Evolutionary conservation across 2,797 vertebrate genomes (phyloP).

Genomic region (Pseudocheirus occidentalis): DNA sequence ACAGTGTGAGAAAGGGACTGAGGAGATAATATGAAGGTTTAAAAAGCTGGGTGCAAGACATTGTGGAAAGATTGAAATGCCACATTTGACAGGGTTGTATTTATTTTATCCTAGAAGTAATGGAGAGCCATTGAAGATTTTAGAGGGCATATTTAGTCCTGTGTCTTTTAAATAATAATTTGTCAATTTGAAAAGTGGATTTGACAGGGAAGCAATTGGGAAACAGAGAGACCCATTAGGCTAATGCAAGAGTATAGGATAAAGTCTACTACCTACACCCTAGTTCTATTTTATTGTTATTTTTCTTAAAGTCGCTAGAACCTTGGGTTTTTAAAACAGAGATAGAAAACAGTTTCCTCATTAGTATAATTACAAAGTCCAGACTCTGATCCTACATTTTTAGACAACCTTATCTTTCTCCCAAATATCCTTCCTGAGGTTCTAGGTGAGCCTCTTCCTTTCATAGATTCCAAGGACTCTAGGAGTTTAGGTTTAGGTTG

Average conservation of each 20-base stretch:
- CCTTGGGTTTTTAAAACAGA: constrained; percentile 42
- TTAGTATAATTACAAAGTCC: neutral
- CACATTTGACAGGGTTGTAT: neutral
- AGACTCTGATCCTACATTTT: neutral
- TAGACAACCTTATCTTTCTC: neutral
- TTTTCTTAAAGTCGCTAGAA: constrained; percentile 7
- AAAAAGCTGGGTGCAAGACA: neutral
- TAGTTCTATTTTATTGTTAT: neutral
- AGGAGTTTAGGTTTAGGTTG: neutral
- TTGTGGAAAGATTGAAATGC: neutral
- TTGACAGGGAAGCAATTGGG: neutral
- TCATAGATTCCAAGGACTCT: neutral
- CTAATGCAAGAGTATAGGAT: neutral
- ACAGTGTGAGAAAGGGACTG: neutral
- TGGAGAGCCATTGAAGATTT: neutral
- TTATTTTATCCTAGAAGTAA: neutral
- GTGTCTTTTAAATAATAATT: neutral
- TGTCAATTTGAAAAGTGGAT: neutral
- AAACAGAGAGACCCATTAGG: neutral
- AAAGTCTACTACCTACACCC: neutral
- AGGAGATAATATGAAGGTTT: neutral
- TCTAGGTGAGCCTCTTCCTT: neutral
- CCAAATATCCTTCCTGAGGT: neutral
- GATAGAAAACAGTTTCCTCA: constrained; percentile 40
- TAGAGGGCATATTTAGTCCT: neutral